phyloP scores from a whole-genome alignment of 2,113 vertebrate genomes.

The Bombycilla garrulus region DNA sequence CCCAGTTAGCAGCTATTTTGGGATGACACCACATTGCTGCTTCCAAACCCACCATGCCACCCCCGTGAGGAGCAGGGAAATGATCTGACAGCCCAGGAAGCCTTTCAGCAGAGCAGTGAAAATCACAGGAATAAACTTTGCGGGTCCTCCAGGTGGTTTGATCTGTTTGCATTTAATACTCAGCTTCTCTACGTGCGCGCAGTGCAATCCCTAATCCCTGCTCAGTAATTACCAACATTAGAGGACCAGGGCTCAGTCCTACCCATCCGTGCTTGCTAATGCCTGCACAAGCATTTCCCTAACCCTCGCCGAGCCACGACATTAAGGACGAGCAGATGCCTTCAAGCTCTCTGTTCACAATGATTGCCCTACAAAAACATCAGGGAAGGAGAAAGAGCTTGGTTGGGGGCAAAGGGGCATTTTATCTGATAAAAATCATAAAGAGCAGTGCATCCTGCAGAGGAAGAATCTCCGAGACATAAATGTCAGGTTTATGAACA shows the following conservation, averaged over 20 bases:
- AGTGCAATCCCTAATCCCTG: conserved; percentile 8
- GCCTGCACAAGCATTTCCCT: neutral
- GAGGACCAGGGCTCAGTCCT: neutral
- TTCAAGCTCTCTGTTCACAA: neutral
- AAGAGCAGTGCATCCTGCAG: conserved; percentile 53
- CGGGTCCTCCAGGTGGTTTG: neutral
- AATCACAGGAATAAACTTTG: neutral
- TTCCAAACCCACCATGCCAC: accelerated
- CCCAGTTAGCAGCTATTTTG: neutral
- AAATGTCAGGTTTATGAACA: conserved; percentile 80
- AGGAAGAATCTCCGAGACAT: conserved; percentile 63
- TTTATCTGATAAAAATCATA: conserved; percentile 71
- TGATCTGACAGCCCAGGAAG: neutral
- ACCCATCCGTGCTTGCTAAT: neutral
- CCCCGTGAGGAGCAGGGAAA: neutral
- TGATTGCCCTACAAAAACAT: conserved; percentile 3
- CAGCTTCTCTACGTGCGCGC: neutral
- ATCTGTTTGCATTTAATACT: conserved; percentile 31
- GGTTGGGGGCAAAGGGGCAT: conserved; percentile 11
- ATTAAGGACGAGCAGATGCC: neutral
- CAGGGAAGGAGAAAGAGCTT: neutral
- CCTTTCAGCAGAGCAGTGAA: accelerated
- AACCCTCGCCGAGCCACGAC: accelerated
- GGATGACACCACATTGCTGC: neutral
- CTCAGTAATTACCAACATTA: conserved; percentile 33